These are phyloP conservation scores for Antennarius striatus DNA, from an alignment of 2,113 vertebrate genomes.

Conservation along the genomic window DNA sequence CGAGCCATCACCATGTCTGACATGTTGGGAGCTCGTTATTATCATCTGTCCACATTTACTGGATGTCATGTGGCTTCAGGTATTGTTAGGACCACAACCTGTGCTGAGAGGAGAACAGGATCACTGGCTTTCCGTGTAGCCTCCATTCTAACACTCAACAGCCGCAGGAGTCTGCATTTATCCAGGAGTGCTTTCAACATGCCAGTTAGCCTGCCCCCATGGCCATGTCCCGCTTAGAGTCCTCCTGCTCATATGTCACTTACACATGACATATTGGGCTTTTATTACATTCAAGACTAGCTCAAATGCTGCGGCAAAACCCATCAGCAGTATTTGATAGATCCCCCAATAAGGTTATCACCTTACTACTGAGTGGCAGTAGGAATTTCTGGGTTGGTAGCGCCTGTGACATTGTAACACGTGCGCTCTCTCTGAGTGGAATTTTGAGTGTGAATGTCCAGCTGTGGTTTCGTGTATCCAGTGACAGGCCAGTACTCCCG, in stretches of 20 bases:
- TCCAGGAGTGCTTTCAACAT: conserved; percentile 38
- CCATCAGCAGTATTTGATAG: neutral
- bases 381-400: conserved; percentile 8
- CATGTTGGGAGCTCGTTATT: conserved; percentile 44
- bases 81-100: conserved; percentile 44
- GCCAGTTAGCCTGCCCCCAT: conserved; percentile 35
- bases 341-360: neutral
- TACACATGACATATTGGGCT: conserved; percentile 2
- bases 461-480: conserved; percentile 66
- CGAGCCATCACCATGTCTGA: conserved; percentile 18
- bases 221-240: conserved; percentile 6
- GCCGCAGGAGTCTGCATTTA: conserved; percentile 48
- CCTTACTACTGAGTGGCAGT: neutral
- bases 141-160: conserved; percentile 59
- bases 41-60: conserved; percentile 31
- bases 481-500: conserved; percentile 54
- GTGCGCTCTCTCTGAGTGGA: conserved; percentile 28
- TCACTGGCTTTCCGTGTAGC: conserved; percentile 35
- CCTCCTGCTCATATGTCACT: neutral
- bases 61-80: conserved; percentile 48
- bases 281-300: neutral
- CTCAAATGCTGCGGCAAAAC: neutral
- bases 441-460: conserved; percentile 44
- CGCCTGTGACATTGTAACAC: conserved; percentile 15
- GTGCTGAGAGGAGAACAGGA: conserved; percentile 38